Evolutionary conservation across 2,888 invertebrate genomes (phyloP), one percentile per base, ranked within the genome.

Genomic region (Oconnorella tubifera): DNA sequence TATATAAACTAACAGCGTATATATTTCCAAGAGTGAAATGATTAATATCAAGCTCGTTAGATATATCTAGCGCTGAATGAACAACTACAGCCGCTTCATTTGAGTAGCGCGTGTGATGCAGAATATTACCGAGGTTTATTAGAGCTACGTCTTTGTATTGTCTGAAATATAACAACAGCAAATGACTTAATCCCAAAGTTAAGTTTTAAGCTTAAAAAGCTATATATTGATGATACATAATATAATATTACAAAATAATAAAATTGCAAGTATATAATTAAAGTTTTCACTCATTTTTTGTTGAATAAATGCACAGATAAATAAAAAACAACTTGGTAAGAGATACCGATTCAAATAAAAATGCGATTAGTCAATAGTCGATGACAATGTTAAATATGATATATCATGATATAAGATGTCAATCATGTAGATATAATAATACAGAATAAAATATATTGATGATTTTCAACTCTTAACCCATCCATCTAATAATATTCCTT

Each of bases 11-110:
- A 71, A 88, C 85, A 1, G 89, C 89, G 78, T 89, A 89, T 25
- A 89, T 87, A 77, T 89, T 89, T 4, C 87, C 90, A 19, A 91
- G 82, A 2, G 88, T 87, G 73, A 89, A 87, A 67, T 82, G 81
- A 68, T 80, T 80, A 48, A 79, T 80, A 66, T 79, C 78, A n/a
- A 80, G 75, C 61, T 84, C 82, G 0, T 88, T 87, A 53, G 88
- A 86, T 73, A 90, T 88, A 75, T 90, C 89, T 14, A 89, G 85
- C 0, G 90, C 89, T 23, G 89, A 88, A 73, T 87, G 87, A 0
- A 90, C 83, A 56, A 91, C 85, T 67, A 88, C 85, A 0, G 88
- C 86, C 0, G 90, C 90, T 79, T 91, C 90, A 67, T 87, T 87
- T 1, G 87, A 86, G 73, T 85, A 85, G 55, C 76, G 75, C 57